Percentiles rank a stretch among this genome's conserved stretches.
Conservation (phyloP, 2,888 invertebrate genomes). For the Hydriomena furcata region DNA sequence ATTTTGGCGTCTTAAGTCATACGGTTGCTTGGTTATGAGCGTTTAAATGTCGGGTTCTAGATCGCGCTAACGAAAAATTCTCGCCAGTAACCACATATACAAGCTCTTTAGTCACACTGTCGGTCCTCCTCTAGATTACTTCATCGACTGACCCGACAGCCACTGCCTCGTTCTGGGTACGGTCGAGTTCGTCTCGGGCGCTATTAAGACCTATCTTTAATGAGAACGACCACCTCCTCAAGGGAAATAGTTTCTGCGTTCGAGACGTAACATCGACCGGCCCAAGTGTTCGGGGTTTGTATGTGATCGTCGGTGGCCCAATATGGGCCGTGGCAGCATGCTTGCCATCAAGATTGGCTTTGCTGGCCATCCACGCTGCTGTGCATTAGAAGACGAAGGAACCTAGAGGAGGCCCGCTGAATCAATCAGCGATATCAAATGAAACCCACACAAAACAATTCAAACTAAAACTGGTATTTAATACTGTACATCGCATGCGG, state of each 20-base stretch:
- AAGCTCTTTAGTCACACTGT: not conserved
- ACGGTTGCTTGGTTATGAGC: conserved; percentile 1
- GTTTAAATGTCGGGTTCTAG: conserved; percentile 9
- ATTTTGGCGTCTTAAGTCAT: not conserved
- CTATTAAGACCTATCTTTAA: conserved; percentile 3
- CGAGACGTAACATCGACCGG: conserved; percentile 28
- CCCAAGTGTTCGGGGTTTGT: conserved; percentile 17
- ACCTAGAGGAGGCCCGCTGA: conserved; percentile 36
- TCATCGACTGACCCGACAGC: conserved; percentile 31
- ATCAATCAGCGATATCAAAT: conserved; percentile 25
- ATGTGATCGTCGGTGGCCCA: conserved; percentile 29
- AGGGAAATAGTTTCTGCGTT: conserved; percentile 32
- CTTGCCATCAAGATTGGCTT: conserved; percentile 22
- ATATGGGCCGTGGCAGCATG: conserved; percentile 32
- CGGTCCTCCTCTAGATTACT: conserved; percentile 33
- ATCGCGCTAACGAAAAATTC: conserved; percentile 31
- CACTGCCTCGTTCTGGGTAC: conserved; percentile 16
- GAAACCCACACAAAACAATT: conserved; percentile 8
- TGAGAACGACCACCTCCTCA: conserved; percentile 22
- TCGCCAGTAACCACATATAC: not conserved
- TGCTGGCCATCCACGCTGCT: conserved; percentile 30
- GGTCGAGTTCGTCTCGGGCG: conserved; percentile 33
- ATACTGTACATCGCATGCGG: conserved; percentile 10
- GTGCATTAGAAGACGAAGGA: conserved; percentile 29
- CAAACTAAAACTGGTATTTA: conserved; percentile 14